Conservation (phyloP, 2,113 vertebrate genomes). For the Sisor rabdophorus region DNA sequence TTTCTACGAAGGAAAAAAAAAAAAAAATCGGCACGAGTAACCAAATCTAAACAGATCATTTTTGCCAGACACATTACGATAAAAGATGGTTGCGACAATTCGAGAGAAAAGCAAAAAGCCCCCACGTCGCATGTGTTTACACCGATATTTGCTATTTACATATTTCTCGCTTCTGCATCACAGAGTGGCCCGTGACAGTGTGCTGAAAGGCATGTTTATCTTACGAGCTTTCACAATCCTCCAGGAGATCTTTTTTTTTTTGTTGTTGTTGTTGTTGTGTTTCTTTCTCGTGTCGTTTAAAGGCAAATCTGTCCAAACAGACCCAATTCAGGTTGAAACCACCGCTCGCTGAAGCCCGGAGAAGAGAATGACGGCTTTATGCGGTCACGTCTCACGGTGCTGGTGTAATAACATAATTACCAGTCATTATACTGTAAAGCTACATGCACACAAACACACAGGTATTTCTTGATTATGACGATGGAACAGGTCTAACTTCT, state of each 20-base stretch:
- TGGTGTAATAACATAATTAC: not conserved
- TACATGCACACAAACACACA: not conserved
- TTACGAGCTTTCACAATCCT: constrained; percentile 22
- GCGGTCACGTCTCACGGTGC: not conserved
- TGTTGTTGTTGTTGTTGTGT: not conserved
- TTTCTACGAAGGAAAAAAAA: constrained; percentile 37
- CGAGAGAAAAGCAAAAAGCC: not conserved
- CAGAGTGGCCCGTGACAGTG: constrained; percentile 10
- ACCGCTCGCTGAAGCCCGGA: not conserved
- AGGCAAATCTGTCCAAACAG: not conserved
- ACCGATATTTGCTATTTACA: constrained; percentile 50
- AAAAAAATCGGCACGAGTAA: constrained; percentile 61
- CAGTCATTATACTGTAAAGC: not conserved
- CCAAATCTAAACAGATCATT: constrained; percentile 57
- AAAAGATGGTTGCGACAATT: constrained; percentile 29
- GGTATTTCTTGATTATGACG: not conserved
- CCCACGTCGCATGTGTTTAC: constrained; percentile 33
- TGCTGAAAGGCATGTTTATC: constrained; percentile 30
- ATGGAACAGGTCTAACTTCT: not conserved
- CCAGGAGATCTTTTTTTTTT: not conserved
- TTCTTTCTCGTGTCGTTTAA: not conserved
- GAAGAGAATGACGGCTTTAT: not conserved
- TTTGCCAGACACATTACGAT: constrained; percentile 6
- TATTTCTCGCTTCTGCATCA: constrained; percentile 40
- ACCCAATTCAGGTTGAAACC: not conserved